A percentile compares a stretch with the other conserved stretches of the same genome.
Conservation (phyloP, 2,113 vertebrate species). For the Ammodytes dubius region DNA sequence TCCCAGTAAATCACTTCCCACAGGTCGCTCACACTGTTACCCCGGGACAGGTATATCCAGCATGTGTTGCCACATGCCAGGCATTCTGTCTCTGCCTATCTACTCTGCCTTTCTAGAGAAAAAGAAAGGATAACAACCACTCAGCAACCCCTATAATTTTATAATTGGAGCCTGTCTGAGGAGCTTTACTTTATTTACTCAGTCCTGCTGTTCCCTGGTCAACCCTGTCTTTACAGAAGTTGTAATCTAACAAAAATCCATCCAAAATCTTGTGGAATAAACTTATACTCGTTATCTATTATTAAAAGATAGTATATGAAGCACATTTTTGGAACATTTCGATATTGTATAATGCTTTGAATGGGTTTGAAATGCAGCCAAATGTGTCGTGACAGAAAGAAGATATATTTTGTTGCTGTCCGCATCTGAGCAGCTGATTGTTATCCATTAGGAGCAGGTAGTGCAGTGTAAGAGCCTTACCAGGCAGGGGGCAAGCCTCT, state of each 20-base stretch:
- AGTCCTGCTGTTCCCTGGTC: not conserved
- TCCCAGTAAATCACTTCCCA: slow-evolving; percentile 24
- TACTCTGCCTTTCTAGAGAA: slow-evolving; percentile 2
- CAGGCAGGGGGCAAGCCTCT: slow-evolving; percentile 66
- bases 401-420: slow-evolving; percentile 66
- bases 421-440: slow-evolving; percentile 72
- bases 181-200: slow-evolving; percentile 9
- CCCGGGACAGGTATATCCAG: slow-evolving; percentile 38
- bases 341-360: not conserved
- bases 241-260: slow-evolving; percentile 12
- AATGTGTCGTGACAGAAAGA: slow-evolving; percentile 58
- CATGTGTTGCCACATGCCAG: slow-evolving; percentile 64
- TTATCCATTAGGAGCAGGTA: slow-evolving; percentile 70
- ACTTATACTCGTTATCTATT: not conserved
- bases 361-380: slow-evolving; percentile 33
- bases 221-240: slow-evolving; percentile 2
- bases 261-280: not conserved
- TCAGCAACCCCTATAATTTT: slow-evolving; percentile 50
- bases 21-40: slow-evolving; percentile 5
- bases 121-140: slow-evolving; percentile 41
- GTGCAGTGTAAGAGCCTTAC: slow-evolving; percentile 67
- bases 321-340: not conserved
- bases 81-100: slow-evolving; percentile 55
- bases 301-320: not conserved
- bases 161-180: slow-evolving; percentile 51